These are phyloP conservation scores for Excalfactoria chinensis DNA, from an alignment of 2,113 vertebrate genomes.

Conservation along the genomic window DNA sequence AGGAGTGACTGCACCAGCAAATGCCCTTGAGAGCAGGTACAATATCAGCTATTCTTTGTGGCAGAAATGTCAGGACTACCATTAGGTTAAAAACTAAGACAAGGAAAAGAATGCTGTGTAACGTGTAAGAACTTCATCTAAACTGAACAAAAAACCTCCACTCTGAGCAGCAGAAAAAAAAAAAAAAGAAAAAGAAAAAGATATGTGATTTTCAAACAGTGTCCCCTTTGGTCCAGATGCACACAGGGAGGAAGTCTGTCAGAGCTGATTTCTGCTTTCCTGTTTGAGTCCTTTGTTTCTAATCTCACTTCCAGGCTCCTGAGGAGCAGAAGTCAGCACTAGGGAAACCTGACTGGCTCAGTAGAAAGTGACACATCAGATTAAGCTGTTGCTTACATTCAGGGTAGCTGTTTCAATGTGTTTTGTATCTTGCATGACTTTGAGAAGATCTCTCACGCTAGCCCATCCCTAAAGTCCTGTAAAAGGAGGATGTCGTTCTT, in stretches of 20 bases:
- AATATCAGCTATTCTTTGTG: background rate
- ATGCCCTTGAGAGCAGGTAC: background rate
- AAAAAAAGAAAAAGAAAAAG: background rate
- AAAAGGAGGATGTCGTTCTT: background rate
- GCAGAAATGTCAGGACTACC: background rate
- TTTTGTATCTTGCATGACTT: background rate
- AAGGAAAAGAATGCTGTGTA: background rate
- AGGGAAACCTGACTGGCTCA: background rate
- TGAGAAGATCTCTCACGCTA: background rate
- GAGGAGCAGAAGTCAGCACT: background rate
- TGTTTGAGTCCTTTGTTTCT: background rate
- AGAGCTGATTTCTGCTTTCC: background rate
- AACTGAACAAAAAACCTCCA: background rate
- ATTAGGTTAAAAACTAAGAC: conserved; percentile 1
- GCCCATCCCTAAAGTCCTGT: background rate
- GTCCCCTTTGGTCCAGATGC: background rate
- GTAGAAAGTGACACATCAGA: background rate
- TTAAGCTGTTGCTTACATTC: background rate
- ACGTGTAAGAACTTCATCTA: background rate
- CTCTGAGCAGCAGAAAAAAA: background rate
- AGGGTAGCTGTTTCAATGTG: background rate
- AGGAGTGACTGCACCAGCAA: conserved; percentile 41
- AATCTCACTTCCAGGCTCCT: background rate
- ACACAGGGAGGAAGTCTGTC: background rate
- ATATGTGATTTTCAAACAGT: background rate